Evolutionary conservation across 2,888 invertebrate species (phyloP), one percentile per base, ranked within the genome.

Genomic region (Prosopocoilus inquinatus): DNA sequence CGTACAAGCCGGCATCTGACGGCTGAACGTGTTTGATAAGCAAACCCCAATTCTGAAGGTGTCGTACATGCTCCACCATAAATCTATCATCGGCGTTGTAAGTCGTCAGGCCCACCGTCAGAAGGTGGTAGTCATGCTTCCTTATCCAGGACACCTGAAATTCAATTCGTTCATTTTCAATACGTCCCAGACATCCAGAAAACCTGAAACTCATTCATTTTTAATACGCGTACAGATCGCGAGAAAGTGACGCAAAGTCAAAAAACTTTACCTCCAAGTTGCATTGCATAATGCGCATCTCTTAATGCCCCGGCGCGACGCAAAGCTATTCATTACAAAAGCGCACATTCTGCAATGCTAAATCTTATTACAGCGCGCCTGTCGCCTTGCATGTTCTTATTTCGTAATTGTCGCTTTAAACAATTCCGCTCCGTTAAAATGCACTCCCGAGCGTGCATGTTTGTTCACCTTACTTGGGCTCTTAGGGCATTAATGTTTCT

Each of bases 1-100:
- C 87, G 72, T 90, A 90, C 53, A 86, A 78, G 15, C 90, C 90
- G 43, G 84, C 86, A 70, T 90, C 90, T 32, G 86, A 82, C 58
- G 82, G 81, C 68, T 85, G 86, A 35, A 89, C 87, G 51, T 87
- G 86, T 71, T 87, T 85, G 70, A 90, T 88, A 62, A 84, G 81
- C 9, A 85, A 78, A 53, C 79, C 80, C 84, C 84, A 85, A 71
- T 84, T 85, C 12, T 84, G 84, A 58, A 84, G 81, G 70, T 84
- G 84, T 41, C 84, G 74, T 59, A 80, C 81, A 69, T 84, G 84
- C 51, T 83, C 85, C 15, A 87, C 85, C 39, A 85, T 80, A 68
- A 86, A 84, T 35, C 87, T 75, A 66, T 82, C 84, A 68, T 88
- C 87, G 3, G 85, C 84, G 39, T 85, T 85, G 68, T 87, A 87